Evolutionary conservation across 2,113 vertebrate genomes (phyloP).

Genomic region (Cranoglanis bouderius): DNA sequence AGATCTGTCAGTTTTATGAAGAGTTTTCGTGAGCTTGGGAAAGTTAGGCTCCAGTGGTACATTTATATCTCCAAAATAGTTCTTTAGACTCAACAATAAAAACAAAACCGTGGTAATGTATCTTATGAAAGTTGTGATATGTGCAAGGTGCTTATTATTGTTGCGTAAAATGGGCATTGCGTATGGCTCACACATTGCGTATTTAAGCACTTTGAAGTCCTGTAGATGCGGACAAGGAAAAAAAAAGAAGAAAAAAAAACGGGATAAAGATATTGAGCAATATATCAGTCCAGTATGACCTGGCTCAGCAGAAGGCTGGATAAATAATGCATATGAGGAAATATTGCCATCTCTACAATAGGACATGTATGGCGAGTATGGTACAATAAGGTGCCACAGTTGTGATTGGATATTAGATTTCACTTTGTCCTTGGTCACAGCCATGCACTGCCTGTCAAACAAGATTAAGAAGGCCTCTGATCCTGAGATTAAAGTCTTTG

Average conservation of each 20-base stretch:
- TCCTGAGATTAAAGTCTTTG: slow-evolving; percentile 37
- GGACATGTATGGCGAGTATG: not conserved
- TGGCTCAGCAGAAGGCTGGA: not conserved
- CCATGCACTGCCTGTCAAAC: slow-evolving; percentile 41
- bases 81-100: slow-evolving; percentile 36
- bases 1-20: slow-evolving; percentile 45
- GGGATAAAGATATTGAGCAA: not conserved
- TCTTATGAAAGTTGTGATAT: slow-evolving; percentile 4
- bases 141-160: slow-evolving; percentile 14
- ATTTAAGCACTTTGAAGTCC: slow-evolving; percentile 7
- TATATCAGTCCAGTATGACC: slow-evolving; percentile 20
- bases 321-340: slow-evolving; percentile 1
- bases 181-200: not conserved
- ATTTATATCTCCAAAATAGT: slow-evolving; percentile 18
- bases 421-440: slow-evolving; percentile 40
- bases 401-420: slow-evolving; percentile 31
- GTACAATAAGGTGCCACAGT: slow-evolving; percentile 21
- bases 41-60: slow-evolving; percentile 26
- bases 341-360: not conserved
- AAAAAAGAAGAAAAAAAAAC: not conserved
- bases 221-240: not conserved
- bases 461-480: slow-evolving; percentile 47
- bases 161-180: not conserved
- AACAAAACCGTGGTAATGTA: slow-evolving; percentile 20
- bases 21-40: slow-evolving; percentile 28